phyloP scores from a whole-genome alignment of 2,888 invertebrate genomes.

The Acleris literana region DNA sequence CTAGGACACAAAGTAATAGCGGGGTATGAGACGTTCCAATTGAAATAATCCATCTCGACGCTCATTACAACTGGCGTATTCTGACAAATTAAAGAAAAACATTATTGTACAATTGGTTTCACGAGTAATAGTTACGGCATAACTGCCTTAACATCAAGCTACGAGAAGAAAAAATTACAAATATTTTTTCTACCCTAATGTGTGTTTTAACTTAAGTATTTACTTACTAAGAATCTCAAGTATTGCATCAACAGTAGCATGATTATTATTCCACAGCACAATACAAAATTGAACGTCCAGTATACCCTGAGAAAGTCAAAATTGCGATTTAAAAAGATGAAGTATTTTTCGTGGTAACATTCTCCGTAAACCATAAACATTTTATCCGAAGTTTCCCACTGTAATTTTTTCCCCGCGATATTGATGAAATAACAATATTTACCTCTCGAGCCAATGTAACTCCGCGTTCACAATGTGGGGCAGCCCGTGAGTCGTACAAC shows the following conservation, averaged over 20 bases:
- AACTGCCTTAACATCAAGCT: neutral
- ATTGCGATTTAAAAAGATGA: conserved; percentile 12
- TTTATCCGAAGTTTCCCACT: neutral
- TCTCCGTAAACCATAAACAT: conserved; percentile 8
- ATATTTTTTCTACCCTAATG: too few species aligned
- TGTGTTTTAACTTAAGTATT: too few species aligned
- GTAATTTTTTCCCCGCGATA: conserved; percentile 12
- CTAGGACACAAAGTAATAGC: conserved; percentile 86
- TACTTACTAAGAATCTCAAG: conserved; percentile 62
- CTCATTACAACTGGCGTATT: conserved; percentile 87
- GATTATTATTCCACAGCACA: conserved; percentile 52
- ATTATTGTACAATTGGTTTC: neutral
- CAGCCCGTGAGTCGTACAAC: conserved; percentile 67
- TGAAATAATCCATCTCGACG: conserved; percentile 87
- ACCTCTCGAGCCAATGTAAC: conserved; percentile 70
- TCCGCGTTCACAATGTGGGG: conserved; percentile 62
- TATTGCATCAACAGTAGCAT: conserved; percentile 61
- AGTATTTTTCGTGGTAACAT: conserved; percentile 5
- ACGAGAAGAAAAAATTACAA: neutral
- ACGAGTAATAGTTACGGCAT: neutral
- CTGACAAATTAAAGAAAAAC: conserved; percentile 51
- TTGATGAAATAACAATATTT: conserved; percentile 34
- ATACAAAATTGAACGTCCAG: conserved; percentile 61
- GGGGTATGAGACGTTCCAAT: conserved; percentile 88
- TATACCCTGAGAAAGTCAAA: conserved; percentile 59